Percentiles rank a stretch among this genome's conserved stretches.
Evolutionary conservation across 2,797 vertebrate genomes (phyloP).

Genomic region (Cossypha heuglini): DNA sequence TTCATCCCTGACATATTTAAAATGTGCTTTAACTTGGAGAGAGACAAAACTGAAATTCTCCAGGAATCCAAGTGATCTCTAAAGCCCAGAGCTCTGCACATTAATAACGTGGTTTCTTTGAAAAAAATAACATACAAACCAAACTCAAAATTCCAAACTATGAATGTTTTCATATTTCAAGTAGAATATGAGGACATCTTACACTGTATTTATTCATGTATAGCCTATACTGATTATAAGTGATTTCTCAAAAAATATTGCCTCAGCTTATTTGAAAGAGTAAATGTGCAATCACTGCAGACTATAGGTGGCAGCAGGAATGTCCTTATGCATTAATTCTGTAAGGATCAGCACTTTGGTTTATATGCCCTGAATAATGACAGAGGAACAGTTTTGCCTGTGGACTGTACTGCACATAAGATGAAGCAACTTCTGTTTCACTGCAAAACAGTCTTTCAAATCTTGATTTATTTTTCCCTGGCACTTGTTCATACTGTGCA

Average conservation of each 20-base stretch:
- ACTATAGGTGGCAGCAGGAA: constrained; percentile 39
- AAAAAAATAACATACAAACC: not conserved
- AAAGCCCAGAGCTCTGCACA: constrained; percentile 66
- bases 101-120: constrained; percentile 65
- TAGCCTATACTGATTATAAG: not conserved
- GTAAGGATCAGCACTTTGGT: not conserved
- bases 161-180: not conserved
- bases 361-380: not conserved
- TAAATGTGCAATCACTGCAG: not conserved
- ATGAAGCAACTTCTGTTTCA: not conserved
- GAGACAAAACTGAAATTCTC: constrained; percentile 63
- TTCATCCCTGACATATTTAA: constrained; percentile 65
- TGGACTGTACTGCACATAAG: not conserved
- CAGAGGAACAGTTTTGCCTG: not conserved
- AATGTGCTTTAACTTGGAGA: constrained; percentile 67
- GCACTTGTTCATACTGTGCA: not conserved
- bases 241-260: not conserved
- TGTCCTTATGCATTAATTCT: not conserved
- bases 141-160: not conserved
- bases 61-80: constrained; percentile 75
- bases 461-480: constrained; percentile 43
- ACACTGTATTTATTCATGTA: not conserved
- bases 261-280: not conserved
- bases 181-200: not conserved
- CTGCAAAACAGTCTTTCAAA: not conserved